A percentile compares a stretch with the other conserved stretches of the same genome.
phyloP scores from a whole-genome alignment of 23 tunicate species.

The Styela plicata region DNA sequence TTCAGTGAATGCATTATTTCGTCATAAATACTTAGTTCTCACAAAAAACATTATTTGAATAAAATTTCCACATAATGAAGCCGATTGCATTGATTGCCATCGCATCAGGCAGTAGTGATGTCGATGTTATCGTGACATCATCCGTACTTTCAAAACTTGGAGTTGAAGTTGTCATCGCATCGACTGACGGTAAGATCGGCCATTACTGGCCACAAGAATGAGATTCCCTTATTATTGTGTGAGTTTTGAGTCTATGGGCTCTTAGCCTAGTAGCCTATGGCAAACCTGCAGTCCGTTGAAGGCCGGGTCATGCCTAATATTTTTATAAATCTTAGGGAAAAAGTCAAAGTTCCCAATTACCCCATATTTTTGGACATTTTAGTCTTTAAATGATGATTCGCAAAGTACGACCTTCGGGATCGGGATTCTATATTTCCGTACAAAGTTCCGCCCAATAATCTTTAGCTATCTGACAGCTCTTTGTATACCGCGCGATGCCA shows the following conservation, averaged over 20 bases:
- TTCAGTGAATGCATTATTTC: no score
- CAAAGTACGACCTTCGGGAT: not conserved
- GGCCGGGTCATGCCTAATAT: no score
- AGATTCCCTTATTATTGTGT: not conserved
- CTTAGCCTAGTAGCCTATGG: no score
- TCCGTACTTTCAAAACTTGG: slow-evolving; percentile 20
- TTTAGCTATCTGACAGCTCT: no score
- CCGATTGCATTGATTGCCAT: slow-evolving; percentile 32
- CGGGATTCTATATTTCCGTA: not conserved
- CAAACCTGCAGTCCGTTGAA: no score
- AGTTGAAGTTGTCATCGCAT: slow-evolving; percentile 35
- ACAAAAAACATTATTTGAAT: no score
- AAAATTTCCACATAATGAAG: not conserved
- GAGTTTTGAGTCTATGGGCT: not conserved
- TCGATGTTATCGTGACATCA: slow-evolving; percentile 42
- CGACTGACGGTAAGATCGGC: slow-evolving; percentile 39
- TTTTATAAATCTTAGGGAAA: no score
- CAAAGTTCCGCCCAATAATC: no score
- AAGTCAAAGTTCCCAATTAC: no score
- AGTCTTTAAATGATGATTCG: not conserved
- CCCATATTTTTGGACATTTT: no score
- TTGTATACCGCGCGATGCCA: no score
- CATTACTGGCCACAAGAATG: no score
- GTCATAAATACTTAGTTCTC: not conserved
- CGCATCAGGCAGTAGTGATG: slow-evolving; percentile 38